Conservation (phyloP, 2,113 vertebrate species). For the Zapornia atra region DNA sequence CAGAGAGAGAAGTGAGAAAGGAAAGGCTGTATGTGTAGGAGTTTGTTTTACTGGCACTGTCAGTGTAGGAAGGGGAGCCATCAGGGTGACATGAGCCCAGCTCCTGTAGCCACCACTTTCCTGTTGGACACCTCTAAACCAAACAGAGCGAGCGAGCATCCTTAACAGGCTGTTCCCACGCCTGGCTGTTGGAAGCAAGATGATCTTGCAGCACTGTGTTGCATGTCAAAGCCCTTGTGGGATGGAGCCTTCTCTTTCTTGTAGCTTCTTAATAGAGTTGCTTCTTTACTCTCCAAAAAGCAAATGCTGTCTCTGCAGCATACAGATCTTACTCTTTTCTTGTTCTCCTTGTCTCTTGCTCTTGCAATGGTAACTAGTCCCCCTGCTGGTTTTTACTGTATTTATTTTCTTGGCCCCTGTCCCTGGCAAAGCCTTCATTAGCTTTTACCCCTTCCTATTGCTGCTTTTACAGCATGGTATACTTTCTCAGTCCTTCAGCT, state of each 20-base stretch:
- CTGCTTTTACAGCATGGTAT: background rate
- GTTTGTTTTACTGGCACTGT: background rate
- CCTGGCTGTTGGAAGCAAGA: background rate
- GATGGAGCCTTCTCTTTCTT: background rate
- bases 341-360: background rate
- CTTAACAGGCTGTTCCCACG: background rate
- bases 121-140: background rate
- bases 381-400: background rate
- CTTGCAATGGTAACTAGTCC: background rate
- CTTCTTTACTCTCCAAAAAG: background rate
- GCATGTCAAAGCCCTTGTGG: background rate
- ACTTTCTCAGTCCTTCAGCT: background rate
- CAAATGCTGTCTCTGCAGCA: background rate
- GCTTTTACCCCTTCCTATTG: background rate
- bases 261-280: background rate
- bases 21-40: background rate
- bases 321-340: background rate
- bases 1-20: background rate
- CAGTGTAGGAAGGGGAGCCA: background rate
- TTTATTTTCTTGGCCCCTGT: background rate
- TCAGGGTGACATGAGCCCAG: background rate
- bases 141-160: background rate
- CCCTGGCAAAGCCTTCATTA: background rate
- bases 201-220: background rate
- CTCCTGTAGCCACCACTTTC: background rate